Percentiles rank a stretch among this genome's conserved stretches.
These are phyloP conservation scores for Ctenicera cuprea DNA, from an alignment of 2,888 invertebrate species.

Conservation along the genomic window DNA sequence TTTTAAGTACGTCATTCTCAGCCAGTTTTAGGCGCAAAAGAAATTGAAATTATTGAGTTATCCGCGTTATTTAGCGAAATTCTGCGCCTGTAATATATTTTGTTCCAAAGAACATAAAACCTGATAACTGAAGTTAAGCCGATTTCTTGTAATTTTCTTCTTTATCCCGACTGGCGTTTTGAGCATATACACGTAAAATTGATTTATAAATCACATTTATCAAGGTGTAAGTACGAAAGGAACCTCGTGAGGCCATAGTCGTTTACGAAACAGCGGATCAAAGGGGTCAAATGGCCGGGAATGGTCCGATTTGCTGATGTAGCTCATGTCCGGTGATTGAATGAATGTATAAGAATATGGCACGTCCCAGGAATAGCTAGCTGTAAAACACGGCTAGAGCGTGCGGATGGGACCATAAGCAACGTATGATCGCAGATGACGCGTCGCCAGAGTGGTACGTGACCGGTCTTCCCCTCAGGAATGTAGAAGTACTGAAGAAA, in stretches of 20 bases:
- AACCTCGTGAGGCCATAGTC: slow-evolving; percentile 17
- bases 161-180: not conserved
- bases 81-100: not conserved
- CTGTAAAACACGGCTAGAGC: slow-evolving; percentile 46
- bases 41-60: slow-evolving; percentile 16
- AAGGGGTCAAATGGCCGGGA: slow-evolving; percentile 39
- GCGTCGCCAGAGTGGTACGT: slow-evolving; percentile 45
- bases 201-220: slow-evolving; percentile 27
- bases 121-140: not conserved
- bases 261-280: slow-evolving; percentile 34
- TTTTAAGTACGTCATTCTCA: slow-evolving; percentile 7
- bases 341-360: slow-evolving; percentile 55
- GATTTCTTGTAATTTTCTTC: not conserved
- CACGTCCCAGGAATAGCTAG: slow-evolving; percentile 51
- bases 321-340: slow-evolving; percentile 52
- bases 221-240: slow-evolving; percentile 26
- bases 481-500: slow-evolving; percentile 44
- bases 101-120: slow-evolving; percentile 1
- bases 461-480: slow-evolving; percentile 42
- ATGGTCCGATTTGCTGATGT: slow-evolving; percentile 53
- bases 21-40: not conserved
- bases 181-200: slow-evolving; percentile 11
- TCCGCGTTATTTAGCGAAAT: slow-evolving; percentile 3
- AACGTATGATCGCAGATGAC: slow-evolving; percentile 47
- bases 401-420: slow-evolving; percentile 46